phyloP scores from a whole-genome alignment of 2,888 invertebrate genomes.

The Hoplodrina blanda region DNA sequence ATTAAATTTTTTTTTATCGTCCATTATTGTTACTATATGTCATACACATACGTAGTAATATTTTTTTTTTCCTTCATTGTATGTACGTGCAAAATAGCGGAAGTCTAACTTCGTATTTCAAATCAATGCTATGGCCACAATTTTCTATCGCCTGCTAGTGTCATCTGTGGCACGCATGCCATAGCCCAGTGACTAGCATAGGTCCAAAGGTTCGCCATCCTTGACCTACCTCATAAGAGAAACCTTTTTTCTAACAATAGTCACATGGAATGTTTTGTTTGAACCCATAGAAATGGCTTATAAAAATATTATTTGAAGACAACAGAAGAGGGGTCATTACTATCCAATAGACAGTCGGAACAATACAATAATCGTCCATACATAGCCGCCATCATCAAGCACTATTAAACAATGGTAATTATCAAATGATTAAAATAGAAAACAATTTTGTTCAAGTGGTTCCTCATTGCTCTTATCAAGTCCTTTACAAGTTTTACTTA shows the following conservation, averaged over 20 bases:
- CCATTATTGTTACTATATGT: no score
- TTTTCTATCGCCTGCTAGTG: no score
- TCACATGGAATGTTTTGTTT: not conserved
- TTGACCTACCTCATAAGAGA: not conserved
- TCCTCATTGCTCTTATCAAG: constrained; percentile 70
- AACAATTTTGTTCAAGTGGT: constrained; percentile 51
- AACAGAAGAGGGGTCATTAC: not conserved
- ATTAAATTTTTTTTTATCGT: no score
- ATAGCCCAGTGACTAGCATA: no score
- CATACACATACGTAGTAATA: no score
- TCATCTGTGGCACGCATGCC: no score
- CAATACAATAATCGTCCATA: constrained; percentile 20
- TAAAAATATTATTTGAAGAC: not conserved
- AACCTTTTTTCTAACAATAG: constrained; percentile 5
- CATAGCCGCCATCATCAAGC: not conserved
- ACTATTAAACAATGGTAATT: constrained; percentile 19
- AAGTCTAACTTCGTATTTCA: not conserved
- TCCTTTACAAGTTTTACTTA: constrained; percentile 65
- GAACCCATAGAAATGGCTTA: not conserved
- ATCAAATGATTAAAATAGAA: constrained; percentile 37
- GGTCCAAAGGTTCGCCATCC: no score
- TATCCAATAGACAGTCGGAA: not conserved
- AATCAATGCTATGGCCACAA: no score
- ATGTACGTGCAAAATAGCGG: not conserved
- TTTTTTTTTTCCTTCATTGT: no score